Evolutionary conservation across 2,113 vertebrate species (phyloP).

Genomic region (Platichthys flesus): DNA sequence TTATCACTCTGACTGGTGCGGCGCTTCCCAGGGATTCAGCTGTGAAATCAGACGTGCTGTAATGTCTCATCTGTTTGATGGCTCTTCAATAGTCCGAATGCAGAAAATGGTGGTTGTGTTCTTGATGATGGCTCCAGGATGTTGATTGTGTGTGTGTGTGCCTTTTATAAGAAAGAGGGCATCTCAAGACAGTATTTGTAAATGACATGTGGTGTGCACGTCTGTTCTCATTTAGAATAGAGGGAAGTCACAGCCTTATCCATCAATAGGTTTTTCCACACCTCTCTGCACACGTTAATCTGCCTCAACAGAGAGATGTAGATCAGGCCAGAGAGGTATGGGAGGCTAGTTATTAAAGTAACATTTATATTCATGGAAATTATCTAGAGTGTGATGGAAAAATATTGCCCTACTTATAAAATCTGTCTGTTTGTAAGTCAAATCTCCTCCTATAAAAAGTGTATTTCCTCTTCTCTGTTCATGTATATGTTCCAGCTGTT

Average conservation of each 20-base stretch:
- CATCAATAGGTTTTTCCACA: slow-evolving; percentile 15
- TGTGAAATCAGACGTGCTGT: neutral
- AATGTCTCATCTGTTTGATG: slow-evolving; percentile 12
- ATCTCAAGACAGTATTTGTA: neutral
- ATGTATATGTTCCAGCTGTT: slow-evolving; percentile 86
- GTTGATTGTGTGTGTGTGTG: neutral
- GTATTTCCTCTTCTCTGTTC: neutral
- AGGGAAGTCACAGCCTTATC: slow-evolving; percentile 15
- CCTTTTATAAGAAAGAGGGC: neutral
- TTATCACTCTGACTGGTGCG: neutral
- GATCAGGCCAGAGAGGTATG: neutral
- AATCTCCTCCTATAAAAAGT: neutral
- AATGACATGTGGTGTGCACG: neutral
- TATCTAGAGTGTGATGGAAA: neutral
- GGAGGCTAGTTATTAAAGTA: neutral
- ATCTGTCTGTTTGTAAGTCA: neutral
- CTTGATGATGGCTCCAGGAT: neutral
- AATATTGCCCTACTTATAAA: neutral
- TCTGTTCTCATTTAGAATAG: neutral
- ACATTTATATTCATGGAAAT: neutral
- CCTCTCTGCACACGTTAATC: neutral
- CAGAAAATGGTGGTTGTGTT: slow-evolving; percentile 7
- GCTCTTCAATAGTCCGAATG: slow-evolving; percentile 22
- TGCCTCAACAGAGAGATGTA: slow-evolving; percentile 1
- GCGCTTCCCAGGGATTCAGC: neutral